These are phyloP conservation scores for Torymus texanus DNA, from an alignment of 2,888 invertebrate genomes.

Conservation along the genomic window DNA sequence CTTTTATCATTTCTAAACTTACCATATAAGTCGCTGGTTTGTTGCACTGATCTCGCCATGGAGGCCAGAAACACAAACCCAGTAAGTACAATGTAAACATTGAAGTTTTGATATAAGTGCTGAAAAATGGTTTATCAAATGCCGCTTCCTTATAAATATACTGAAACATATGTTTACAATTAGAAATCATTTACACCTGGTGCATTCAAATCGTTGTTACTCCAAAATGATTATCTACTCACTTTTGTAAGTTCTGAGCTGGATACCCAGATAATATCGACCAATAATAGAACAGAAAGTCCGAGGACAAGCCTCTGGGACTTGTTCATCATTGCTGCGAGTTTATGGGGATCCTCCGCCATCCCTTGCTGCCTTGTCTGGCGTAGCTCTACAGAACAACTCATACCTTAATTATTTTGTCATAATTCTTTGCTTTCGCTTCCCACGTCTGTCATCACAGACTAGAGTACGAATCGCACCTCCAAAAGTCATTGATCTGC, in stretches of 20 bases:
- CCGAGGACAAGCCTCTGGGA: slow-evolving; percentile 88
- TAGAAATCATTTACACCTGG: slow-evolving; percentile 17
- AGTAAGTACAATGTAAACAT: slow-evolving; percentile 94
- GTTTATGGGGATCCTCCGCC: slow-evolving; percentile 73
- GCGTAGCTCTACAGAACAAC: slow-evolving; percentile 72
- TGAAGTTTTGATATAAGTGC: slow-evolving; percentile 95
- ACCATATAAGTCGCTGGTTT: slow-evolving; percentile 85
- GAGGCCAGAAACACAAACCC: slow-evolving; percentile 91
- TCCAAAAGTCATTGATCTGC: slow-evolving; percentile 37
- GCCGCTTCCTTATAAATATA: slow-evolving; percentile 89
- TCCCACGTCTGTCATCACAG: slow-evolving; percentile 48
- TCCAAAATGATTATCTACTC: slow-evolving; percentile 61
- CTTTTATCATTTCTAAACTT: slow-evolving; percentile 55
- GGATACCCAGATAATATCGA: slow-evolving; percentile 96
- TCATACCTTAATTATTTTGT: slow-evolving; percentile 64
- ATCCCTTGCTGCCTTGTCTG: slow-evolving; percentile 72
- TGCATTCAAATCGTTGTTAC: background rate
- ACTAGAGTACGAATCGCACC: slow-evolving; percentile 10
- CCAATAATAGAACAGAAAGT: slow-evolving; percentile 89
- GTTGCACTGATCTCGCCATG: slow-evolving; percentile 87
- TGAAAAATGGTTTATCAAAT: slow-evolving; percentile 95
- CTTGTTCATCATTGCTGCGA: slow-evolving; percentile 78
- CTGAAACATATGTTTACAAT: slow-evolving; percentile 76
- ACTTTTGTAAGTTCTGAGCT: slow-evolving; percentile 97
- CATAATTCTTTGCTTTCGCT: slow-evolving; percentile 59